Evolutionary conservation across 1,140 invertebrate species (phyloP), one percentile per base, ranked within the genome.

Genomic region (Drosophila sechellia): DNA sequence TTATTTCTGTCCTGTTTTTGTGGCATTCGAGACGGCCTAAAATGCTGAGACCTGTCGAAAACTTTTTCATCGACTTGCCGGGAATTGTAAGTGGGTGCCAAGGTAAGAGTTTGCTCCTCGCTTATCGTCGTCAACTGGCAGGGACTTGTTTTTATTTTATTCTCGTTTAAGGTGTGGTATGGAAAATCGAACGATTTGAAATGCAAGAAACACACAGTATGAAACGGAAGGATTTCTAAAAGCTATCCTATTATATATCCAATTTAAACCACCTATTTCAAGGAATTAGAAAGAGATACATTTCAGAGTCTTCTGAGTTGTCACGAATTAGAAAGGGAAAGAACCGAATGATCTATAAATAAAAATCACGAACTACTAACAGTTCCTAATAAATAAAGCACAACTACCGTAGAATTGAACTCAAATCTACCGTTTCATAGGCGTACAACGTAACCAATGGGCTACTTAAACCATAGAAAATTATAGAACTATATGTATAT

Each of bases 21-120:
- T 53, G 64, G 60, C 64, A 68, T 68, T 68, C 64, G 68, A 65
- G 68, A 65, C 68, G 68, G 68, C 68, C 68, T 70, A 70, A 70
- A 70, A 70, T 70, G 64, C 65, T 20, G 35, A 40, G 68, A 70
- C 50, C 68, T 70, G 68, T 70, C 68, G 68, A 70, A 68, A 70
- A 70, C 17, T 70, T 70, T 70, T 70, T 56, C 68, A 70, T 70
- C 64, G 68, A 70, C 68, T 70, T 52, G 50, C 63, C 15, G 43
- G 34, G 25, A 66, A 37, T 25, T 49, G 60, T 31, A 50, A 69
- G 64, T 54, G 64, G 64, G 64, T 57, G 68, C 42, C 35, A 40
- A 37, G 52, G 68, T 56, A 70, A 57, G 48, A 70, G 17, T 57
- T 70, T 49, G 43, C 27, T 66, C 37, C 22, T 56, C 37, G 66